Percentiles rank a stretch among this genome's conserved stretches.
These are phyloP conservation scores for Sympetrum striolatum DNA, from an alignment of 2,888 invertebrate genomes.

Conservation along the genomic window DNA sequence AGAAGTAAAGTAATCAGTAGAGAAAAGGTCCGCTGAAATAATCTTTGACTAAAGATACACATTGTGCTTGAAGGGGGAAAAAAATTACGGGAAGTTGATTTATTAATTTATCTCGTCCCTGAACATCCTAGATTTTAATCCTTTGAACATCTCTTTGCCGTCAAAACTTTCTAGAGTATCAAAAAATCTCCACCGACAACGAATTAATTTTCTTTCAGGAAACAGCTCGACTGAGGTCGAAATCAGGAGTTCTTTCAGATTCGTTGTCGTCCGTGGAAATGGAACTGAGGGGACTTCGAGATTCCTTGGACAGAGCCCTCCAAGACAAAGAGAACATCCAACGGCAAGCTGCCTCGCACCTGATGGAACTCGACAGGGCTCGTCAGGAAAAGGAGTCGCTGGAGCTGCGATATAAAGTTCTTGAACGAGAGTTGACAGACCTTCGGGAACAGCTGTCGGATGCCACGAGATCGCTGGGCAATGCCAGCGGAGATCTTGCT, in stretches of 20 bases:
- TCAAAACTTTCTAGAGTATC: too few relatives aligned
- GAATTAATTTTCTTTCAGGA: constrained; percentile 54
- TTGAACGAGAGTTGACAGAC: constrained; percentile 76
- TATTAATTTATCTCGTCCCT: too few relatives aligned
- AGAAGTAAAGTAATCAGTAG: too few relatives aligned
- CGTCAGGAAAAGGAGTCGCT: constrained; percentile 77
- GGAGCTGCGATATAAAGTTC: constrained; percentile 73
- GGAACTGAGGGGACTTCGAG: constrained; percentile 71
- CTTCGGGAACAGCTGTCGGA: constrained; percentile 70
- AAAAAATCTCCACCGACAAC: too few relatives aligned
- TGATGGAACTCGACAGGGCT: constrained; percentile 74
- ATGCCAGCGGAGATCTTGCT: constrained; percentile 72
- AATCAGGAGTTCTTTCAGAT: constrained; percentile 65
- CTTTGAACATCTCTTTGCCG: too few relatives aligned
- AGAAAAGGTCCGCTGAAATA: too few relatives aligned
- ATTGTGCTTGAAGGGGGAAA: too few relatives aligned
- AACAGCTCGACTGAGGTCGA: constrained; percentile 69
- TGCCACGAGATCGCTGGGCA: constrained; percentile 70
- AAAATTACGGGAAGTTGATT: too few relatives aligned
- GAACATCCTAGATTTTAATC: too few relatives aligned
- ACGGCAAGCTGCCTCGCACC: constrained; percentile 73
- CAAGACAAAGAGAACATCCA: constrained; percentile 78
- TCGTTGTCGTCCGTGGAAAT: constrained; percentile 69
- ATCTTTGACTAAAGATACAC: too few relatives aligned
- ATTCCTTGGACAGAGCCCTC: constrained; percentile 69